Conservation (phyloP, 53 echinoderm and acorn worm species). For the Astropecten irregularis region DNA sequence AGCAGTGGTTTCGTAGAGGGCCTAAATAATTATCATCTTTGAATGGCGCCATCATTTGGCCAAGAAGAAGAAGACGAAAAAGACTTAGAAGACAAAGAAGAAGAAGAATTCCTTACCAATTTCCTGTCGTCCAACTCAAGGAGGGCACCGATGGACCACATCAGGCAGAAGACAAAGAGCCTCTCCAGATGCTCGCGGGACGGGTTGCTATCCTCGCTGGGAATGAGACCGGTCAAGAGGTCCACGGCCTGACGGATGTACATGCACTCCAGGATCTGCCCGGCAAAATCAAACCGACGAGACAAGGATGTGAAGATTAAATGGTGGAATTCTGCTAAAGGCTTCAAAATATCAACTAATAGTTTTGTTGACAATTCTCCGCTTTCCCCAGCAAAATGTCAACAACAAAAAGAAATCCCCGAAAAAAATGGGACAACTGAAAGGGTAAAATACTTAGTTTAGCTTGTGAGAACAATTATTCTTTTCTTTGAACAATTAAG, state of each 20-base stretch:
- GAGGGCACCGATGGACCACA: slow-evolving; percentile 98
- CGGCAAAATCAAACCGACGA: not conserved
- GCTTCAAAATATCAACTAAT: not conserved
- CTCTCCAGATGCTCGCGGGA: slow-evolving; percentile 87
- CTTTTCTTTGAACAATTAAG: too few relatives aligned
- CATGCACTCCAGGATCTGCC: slow-evolving; percentile 86
- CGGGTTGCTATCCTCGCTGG: slow-evolving; percentile 76
- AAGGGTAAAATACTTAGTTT: too few relatives aligned
- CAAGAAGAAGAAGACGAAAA: too few relatives aligned
- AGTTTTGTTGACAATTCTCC: too few relatives aligned
- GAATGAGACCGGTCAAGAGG: slow-evolving; percentile 86
- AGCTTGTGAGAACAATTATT: too few relatives aligned
- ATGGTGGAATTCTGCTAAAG: not conserved
- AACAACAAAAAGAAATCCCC: too few relatives aligned
- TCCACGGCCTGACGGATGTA: slow-evolving; percentile 89
- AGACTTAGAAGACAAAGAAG: too few relatives aligned
- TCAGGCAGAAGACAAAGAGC: slow-evolving; percentile 91
- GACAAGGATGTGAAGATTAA: not conserved
- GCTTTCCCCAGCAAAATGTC: too few relatives aligned
- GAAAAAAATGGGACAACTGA: too few relatives aligned
- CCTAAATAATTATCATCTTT: too few relatives aligned
- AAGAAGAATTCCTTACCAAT: slow-evolving; percentile 57
- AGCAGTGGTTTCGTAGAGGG: too few relatives aligned
- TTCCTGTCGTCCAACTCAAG: slow-evolving; percentile 95
- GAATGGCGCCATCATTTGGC: too few relatives aligned